Percentiles rank a stretch among this genome's conserved stretches.
Evolutionary conservation across 2,888 invertebrate species (phyloP).

Genomic region (Globia sparganii): DNA sequence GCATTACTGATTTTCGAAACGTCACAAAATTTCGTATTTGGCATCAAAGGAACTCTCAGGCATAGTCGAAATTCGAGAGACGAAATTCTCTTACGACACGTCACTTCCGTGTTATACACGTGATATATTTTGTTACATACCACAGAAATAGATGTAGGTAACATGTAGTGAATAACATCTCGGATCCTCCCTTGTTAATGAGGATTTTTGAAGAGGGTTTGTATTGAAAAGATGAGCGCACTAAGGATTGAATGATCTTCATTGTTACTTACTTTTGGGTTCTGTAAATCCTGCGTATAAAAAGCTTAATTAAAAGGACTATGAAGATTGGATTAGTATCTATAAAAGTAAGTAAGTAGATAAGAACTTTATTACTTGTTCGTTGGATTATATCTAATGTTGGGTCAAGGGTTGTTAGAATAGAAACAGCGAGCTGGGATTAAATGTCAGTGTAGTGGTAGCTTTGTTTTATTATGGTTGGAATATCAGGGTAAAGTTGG

Average conservation of each 20-base stretch:
- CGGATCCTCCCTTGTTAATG: constrained; percentile 53
- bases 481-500: not conserved
- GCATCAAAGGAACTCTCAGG: constrained; percentile 63
- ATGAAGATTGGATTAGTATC: constrained; percentile 51
- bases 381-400: constrained; percentile 24
- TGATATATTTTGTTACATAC: constrained; percentile 48
- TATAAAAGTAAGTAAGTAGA: constrained; percentile 36
- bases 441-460: constrained; percentile 8
- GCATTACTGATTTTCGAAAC: constrained; percentile 57
- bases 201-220: constrained; percentile 64
- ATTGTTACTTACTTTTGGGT: constrained; percentile 61
- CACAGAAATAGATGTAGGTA: constrained; percentile 64
- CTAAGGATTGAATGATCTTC: constrained; percentile 58
- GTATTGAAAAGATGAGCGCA: constrained; percentile 65
- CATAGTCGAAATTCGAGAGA: constrained; percentile 54
- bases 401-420: constrained; percentile 32
- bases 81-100: constrained; percentile 59
- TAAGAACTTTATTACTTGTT: constrained; percentile 46
- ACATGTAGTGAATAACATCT: constrained; percentile 66
- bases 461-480: constrained; percentile 11
- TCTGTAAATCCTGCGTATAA: constrained; percentile 50
- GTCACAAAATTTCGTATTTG: constrained; percentile 57
- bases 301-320: constrained; percentile 62
- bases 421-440: constrained; percentile 19
- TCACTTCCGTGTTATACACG: constrained; percentile 53